A percentile compares a stretch with the other conserved stretches of the same genome.
These are phyloP conservation scores for Gambelia wislizenii DNA, from an alignment of 2,797 vertebrate genomes.

Conservation along the genomic window DNA sequence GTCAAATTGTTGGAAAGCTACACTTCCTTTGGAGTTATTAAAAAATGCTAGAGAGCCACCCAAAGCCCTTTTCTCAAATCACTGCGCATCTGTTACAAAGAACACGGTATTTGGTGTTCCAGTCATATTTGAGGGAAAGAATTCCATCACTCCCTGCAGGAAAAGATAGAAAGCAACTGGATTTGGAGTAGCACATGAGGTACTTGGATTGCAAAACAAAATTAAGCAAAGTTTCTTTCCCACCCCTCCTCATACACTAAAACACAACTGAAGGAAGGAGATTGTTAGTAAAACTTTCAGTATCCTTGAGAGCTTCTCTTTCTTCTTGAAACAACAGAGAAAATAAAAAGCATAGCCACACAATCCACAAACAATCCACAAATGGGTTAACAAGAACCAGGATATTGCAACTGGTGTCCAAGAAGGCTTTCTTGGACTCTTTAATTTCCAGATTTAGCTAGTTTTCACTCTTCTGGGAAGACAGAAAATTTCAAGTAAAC, in stretches of 20 bases:
- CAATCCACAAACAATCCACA: too few relatives aligned
- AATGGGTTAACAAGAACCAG: background rate
- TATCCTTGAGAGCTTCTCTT: background rate
- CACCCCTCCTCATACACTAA: background rate
- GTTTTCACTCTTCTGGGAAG: background rate
- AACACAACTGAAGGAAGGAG: background rate
- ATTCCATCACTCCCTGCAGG: conserved; percentile 16
- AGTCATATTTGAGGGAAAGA: conserved; percentile 8
- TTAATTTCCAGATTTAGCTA: background rate
- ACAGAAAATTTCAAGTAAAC: background rate
- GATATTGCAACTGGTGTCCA: background rate
- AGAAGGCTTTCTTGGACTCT: background rate
- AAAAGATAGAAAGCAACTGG: conserved; percentile 21
- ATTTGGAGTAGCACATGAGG: background rate
- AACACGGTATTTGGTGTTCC: background rate
- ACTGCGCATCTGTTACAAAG: background rate
- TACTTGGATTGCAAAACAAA: conserved; percentile 29
- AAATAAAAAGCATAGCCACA: background rate
- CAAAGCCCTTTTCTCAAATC: background rate
- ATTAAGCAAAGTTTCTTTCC: background rate
- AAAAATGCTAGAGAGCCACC: background rate
- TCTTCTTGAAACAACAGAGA: background rate
- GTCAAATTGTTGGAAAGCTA: conserved; percentile 6
- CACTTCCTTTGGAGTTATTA: background rate
- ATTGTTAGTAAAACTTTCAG: background rate